Conservation (phyloP, 1,140 invertebrate species). For the Drosophila yakuba region DNA sequence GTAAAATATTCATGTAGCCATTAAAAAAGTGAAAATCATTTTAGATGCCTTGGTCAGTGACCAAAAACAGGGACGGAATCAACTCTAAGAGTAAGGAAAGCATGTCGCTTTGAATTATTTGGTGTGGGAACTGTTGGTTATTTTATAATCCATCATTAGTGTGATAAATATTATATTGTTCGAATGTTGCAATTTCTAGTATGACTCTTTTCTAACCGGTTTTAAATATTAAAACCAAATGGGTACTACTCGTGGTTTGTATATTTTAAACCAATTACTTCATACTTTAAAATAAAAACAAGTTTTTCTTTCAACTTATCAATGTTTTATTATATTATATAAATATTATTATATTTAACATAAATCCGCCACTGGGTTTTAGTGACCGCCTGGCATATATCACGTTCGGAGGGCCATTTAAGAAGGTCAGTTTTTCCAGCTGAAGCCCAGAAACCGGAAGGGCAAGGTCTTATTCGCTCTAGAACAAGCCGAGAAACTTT, state of each 20-base stretch:
- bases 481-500: constrained; percentile 58
- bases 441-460: constrained; percentile 37
- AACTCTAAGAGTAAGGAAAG: constrained; percentile 3
- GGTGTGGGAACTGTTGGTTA: constrained; percentile 9
- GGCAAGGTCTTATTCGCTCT: constrained; percentile 52
- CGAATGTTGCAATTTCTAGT: constrained; percentile 5
- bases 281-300: no score
- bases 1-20: constrained; percentile 56
- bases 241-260: no score
- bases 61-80: constrained; percentile 31
- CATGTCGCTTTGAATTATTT: constrained; percentile 2
- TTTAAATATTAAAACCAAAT: neutral
- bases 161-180: constrained; percentile 18
- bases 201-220: constrained; percentile 11
- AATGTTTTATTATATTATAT: no score
- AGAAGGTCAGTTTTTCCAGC: constrained; percentile 47
- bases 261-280: no score
- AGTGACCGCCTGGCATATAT: constrained; percentile 56
- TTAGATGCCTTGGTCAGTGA: constrained; percentile 14
- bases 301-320: no score
- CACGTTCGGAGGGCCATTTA: constrained; percentile 32
- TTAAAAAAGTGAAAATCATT: constrained; percentile 76
- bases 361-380: constrained; percentile 25
- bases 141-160: constrained; percentile 5
- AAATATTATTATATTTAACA: no score